Base-by-base conservation (phyloP, 1,140 invertebrate species). In the Habropoda laboriosa region DNA sequence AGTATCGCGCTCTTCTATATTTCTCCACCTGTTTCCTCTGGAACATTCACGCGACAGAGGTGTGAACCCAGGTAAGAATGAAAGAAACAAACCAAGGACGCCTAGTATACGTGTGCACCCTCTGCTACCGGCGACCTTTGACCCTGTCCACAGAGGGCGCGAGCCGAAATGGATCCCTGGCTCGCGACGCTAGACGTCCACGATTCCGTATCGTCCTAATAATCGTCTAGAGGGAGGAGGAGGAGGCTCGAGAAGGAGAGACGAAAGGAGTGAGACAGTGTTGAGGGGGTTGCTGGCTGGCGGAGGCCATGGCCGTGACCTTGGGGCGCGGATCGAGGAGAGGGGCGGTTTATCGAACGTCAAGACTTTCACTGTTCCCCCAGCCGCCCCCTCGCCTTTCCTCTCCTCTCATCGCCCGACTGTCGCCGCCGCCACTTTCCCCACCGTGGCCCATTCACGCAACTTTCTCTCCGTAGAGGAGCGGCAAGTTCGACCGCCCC, bases 301-400 rank as follows among this genome's bases (percentile, higher is more conserved):
- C 64, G 81, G 81, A 86, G 83, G 83, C 88, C 86, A 68, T 87
- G 91, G 89, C 91, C 92, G 87, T 93, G 91, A 92, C 92, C 92
- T 92, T 92, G 91, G n/a, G n/a, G 77, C 61, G 74, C 61, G 61
- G 76, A 45, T 71, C 55, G 53, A 68, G 53, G 81, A 45, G 70
- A n/a, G 71, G 75, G 66, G 88, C 82, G 90, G 88, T 90, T 91
- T 86, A 92, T 91, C 89, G 90, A 91, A 88, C 89, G 90, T 63
- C 78, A 82, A 89, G 79, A 91, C 90, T 92, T 92, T 92, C 90
- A 88, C 89, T 85, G 71, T 79, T 87, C 67, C 67, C 81, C 79
- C 89, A 32, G 24, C 67, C 67, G 6, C 18, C 68, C 87, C 81
- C 91, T 12, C 12, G 18, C 91, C 91, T 89, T 90, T 81, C 85